Conservation (phyloP, 2,113 vertebrate genomes). For the Dolichallabes microphthalmus region DNA sequence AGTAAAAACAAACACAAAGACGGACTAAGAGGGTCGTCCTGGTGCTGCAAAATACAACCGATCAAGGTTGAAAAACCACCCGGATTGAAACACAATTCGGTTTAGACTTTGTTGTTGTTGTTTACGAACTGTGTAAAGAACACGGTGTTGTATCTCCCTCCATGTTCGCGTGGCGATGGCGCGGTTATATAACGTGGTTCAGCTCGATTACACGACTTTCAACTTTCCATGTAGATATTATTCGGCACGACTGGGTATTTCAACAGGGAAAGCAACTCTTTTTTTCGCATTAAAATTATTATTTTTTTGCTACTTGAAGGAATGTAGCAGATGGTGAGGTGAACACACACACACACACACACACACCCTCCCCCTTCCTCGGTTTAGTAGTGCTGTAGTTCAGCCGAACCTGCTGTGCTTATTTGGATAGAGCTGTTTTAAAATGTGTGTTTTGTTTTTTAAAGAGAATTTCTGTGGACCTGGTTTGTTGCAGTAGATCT, state of each 20-base stretch:
- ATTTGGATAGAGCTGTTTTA: neutral
- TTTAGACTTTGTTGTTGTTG: conserved; percentile 22
- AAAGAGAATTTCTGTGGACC: neutral
- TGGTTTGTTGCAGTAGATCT: neutral
- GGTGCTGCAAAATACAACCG: neutral
- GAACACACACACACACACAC: neutral
- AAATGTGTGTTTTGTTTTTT: neutral
- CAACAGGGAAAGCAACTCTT: neutral
- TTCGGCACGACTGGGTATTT: neutral
- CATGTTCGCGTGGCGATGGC: conserved; percentile 8
- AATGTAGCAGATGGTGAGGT: conserved; percentile 63
- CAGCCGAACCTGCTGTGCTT: conserved; percentile 10
- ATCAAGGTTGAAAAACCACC: neutral
- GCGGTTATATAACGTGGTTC: conserved; percentile 31
- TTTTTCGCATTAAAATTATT: conserved; percentile 44
- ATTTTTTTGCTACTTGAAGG: conserved; percentile 45
- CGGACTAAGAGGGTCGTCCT: neutral
- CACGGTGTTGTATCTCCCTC: conserved; percentile 39
- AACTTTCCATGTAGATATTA: conserved; percentile 37
- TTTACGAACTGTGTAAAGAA: conserved; percentile 20
- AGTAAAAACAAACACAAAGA: neutral
- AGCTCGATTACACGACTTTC: neutral
- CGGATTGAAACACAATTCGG: neutral
- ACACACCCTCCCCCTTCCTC: neutral
- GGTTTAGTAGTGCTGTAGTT: conserved; percentile 56